A percentile compares a stretch with the other conserved stretches of the same genome.
Conservation (phyloP, 2,888 invertebrate genomes). For the Eucera pruinosa region DNA sequence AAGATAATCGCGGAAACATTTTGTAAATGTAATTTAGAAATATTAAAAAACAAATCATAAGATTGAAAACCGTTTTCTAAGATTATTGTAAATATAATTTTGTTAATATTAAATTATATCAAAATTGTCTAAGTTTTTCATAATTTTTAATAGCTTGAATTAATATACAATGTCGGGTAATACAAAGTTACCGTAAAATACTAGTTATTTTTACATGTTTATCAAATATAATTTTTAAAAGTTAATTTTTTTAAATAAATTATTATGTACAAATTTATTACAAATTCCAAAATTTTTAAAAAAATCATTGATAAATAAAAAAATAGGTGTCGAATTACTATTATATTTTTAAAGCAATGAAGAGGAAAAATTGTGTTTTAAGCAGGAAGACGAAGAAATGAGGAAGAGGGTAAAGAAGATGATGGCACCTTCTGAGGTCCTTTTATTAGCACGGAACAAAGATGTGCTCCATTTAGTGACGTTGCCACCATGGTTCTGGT, state of each 20-base stretch:
- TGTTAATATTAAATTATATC: no score
- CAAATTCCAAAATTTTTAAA: neutral
- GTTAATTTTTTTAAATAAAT: neutral
- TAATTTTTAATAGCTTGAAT: no score
- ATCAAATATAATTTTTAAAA: no score
- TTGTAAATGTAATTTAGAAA: neutral
- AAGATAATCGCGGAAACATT: neutral
- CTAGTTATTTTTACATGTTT: neutral
- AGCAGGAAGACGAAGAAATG: conserved; percentile 36
- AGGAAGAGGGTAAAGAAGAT: conserved; percentile 46
- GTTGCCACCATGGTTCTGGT: conserved; percentile 70
- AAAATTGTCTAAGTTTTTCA: no score
- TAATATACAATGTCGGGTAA: no score
- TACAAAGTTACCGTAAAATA: no score
- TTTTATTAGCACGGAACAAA: conserved; percentile 78
- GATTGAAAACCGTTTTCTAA: neutral
- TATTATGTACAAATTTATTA: neutral
- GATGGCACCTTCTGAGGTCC: conserved; percentile 60
- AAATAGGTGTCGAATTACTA: neutral
- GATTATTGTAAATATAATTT: neutral
- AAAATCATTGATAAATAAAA: conserved; percentile 4
- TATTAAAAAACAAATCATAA: no score
- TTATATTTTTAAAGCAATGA: conserved; percentile 13
- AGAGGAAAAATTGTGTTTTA: conserved; percentile 17
- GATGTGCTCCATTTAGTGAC: conserved; percentile 78